Conservation (phyloP, 2,797 vertebrate genomes). For the Cichlasoma orientale region DNA sequence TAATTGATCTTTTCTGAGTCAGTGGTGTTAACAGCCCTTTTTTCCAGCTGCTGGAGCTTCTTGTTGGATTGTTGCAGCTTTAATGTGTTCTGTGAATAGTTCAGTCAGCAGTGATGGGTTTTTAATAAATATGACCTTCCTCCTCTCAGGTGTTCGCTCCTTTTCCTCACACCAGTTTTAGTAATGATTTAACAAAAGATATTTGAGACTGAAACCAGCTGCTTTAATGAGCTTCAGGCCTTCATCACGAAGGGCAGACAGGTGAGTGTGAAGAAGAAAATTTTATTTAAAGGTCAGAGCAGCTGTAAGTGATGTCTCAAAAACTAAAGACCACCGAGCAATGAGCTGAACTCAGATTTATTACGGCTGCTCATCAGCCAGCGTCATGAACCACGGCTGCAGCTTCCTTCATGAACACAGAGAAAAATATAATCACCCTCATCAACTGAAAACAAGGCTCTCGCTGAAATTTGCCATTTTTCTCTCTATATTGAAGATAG, state of each 20-base stretch:
- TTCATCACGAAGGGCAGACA: not conserved
- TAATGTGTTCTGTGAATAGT: not conserved
- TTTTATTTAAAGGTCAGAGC: not conserved
- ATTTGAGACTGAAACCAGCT: not conserved
- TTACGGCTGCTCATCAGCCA: no score
- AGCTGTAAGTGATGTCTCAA: not conserved
- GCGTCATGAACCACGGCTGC: no score
- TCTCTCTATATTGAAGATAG: no score
- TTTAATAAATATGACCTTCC: not conserved
- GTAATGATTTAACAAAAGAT: not conserved
- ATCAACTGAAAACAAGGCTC: not conserved
- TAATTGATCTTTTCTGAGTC: not conserved
- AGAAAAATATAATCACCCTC: not conserved
- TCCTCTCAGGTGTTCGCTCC: not conserved
- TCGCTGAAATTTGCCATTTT: not conserved
- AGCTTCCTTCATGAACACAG: not conserved
- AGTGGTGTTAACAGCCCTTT: no score
- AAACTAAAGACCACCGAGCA: not conserved
- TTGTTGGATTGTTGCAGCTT: no score
- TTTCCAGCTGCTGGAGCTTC: no score
- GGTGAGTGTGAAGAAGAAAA: not conserved
- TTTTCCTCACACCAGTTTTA: not conserved
- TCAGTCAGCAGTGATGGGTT: not conserved
- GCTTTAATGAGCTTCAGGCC: not conserved
- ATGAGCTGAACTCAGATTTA: not conserved